phyloP scores from a whole-genome alignment of 1,140 invertebrate species.

The Megalopta genalis region DNA sequence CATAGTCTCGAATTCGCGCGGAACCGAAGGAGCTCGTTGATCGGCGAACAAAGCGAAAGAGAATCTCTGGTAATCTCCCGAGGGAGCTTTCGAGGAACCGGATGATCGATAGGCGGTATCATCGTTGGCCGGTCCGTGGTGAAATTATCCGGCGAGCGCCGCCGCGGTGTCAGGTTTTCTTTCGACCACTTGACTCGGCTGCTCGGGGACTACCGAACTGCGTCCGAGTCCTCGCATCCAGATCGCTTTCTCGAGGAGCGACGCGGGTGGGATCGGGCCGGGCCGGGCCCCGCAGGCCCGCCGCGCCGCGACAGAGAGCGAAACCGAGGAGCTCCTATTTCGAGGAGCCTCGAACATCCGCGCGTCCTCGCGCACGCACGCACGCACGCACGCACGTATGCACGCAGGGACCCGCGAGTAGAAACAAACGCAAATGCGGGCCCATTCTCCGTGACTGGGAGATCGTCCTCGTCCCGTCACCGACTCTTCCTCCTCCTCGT shows the following conservation, averaged over 20 bases:
- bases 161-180: conserved; percentile 57
- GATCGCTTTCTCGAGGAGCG: conserved; percentile 34
- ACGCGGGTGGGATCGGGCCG: conserved; percentile 25
- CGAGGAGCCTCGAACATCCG: too few relatives aligned
- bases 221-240: conserved; percentile 26
- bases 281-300: too few relatives aligned
- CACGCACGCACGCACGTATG: too few relatives aligned
- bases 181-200: conserved; percentile 50
- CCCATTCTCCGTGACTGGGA: not conserved
- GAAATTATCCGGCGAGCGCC: conserved; percentile 51
- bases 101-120: conserved; percentile 62
- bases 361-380: too few relatives aligned
- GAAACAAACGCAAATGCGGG: too few relatives aligned
- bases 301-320: too few relatives aligned
- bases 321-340: not conserved
- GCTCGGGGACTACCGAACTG: conserved; percentile 25
- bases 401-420: too few relatives aligned
- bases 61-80: conserved; percentile 37
- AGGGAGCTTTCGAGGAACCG: conserved; percentile 53
- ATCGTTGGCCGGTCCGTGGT: conserved; percentile 37
- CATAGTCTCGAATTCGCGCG: too few relatives aligned
- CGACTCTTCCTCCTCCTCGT: not conserved
- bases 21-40: not conserved
- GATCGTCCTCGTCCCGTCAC: not conserved
- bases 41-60: conserved; percentile 36